Evolutionary conservation across 2,113 vertebrate genomes (phyloP), one percentile per base, ranked within the genome.

Genomic region (Thunnus maccoyii): DNA sequence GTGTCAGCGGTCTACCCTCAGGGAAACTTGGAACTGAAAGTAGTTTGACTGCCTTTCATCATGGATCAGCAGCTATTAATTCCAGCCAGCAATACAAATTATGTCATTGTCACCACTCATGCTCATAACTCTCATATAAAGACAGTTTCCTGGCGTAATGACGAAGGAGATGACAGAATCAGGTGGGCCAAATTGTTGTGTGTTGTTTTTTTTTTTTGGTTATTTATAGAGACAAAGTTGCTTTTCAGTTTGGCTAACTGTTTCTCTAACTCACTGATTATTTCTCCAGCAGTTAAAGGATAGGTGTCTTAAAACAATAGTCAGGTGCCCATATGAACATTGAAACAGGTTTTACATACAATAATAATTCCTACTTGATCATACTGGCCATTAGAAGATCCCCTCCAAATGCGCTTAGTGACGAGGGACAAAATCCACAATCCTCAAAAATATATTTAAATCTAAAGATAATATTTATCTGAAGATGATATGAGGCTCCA

Each of bases 31-130:
- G 6, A 60, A 57, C 77, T 55, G 44, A 72, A 73, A 82, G 55
- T 25, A 7, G n/a, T 63, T 57, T 44, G 48, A 84, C 36, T 57
- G 48, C 62, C 55, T 82, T 78, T 76, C 64, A 65, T 70, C 16
- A 5, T 14, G 66, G 22, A 78, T 87, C 72, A 87, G 62, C 17
- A 6, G 60, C 56, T 65, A 78, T 82, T 89, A 79, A 79, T 76
- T 83, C 15, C 51, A 65, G 44, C 75, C 58, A 32, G 56, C 4
- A 15, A 25, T 66, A 65, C 50, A 58, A 79, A 70, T 56, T 41
- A 56, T 54, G 10, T 63, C 63, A 70, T 57, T 72, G 77, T 64
- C 63, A 25, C 48, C 50, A 14, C 50, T 60, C 56, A 2, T 50
- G 36, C 36, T 41, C 36, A 41, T 41, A 41, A 41, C 57, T 47